Percentiles rank a stretch among this genome's conserved stretches.
Evolutionary conservation across 2,113 vertebrate genomes (phyloP).

Genomic region (Oryzias curvinotus): DNA sequence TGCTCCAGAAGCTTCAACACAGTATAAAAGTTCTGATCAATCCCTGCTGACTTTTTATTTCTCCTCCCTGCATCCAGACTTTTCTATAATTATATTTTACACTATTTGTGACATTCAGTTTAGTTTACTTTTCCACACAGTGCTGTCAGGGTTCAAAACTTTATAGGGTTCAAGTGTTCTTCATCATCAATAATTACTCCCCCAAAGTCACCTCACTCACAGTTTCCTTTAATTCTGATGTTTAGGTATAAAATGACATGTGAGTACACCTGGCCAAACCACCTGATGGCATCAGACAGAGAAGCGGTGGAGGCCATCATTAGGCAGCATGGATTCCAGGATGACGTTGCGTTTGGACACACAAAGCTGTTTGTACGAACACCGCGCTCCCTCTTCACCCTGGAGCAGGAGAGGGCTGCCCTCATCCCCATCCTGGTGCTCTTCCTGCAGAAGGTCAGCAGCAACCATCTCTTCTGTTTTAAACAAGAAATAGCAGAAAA

Average conservation of each 20-base stretch:
- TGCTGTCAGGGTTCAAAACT: no score
- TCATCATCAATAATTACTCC: no score
- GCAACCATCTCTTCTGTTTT: neutral
- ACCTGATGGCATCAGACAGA: conserved; percentile 84
- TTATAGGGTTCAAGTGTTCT: no score
- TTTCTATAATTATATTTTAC: no score
- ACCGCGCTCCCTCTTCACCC: conserved; percentile 81
- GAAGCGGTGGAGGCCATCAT: conserved; percentile 87
- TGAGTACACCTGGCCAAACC: conserved; percentile 96
- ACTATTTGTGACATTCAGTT: no score
- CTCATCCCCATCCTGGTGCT: conserved; percentile 92
- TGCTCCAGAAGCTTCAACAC: no score
- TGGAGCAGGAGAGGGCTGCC: conserved; percentile 85
- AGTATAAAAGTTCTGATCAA: no score
- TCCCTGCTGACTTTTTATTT: no score
- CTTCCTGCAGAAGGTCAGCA: conserved; percentile 90
- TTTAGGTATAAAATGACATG: conserved; percentile 95
- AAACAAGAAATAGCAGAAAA: no score
- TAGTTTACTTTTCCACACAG: no score
- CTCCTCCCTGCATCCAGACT: no score
- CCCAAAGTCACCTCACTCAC: neutral
- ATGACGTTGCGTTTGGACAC: conserved; percentile 87
- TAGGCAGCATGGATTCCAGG: conserved; percentile 85
- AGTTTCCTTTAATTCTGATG: neutral
- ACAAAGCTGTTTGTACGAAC: conserved; percentile 91